Conservation (phyloP, 2,113 vertebrate genomes). For the Hyperopisus bebe region DNA sequence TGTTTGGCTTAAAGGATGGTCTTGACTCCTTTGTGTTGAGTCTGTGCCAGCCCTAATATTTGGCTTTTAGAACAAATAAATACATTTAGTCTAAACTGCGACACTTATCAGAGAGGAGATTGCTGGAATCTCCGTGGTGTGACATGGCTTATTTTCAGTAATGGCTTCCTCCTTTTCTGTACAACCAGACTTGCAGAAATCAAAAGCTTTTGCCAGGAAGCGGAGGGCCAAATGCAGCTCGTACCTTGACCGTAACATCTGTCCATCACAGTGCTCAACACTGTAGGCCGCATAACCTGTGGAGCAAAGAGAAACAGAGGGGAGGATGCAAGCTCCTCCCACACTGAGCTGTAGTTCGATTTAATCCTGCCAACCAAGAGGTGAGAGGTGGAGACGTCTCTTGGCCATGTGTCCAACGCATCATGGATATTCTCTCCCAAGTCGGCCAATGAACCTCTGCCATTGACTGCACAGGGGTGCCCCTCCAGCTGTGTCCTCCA, state of each 20-base stretch:
- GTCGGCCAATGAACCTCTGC: not conserved
- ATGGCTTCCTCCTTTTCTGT: not conserved
- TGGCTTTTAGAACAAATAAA: not conserved
- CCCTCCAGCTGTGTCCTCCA: not conserved
- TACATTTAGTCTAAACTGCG: not conserved
- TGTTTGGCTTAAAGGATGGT: not conserved
- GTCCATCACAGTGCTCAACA: not conserved
- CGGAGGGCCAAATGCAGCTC: not conserved
- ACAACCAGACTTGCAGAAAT: not conserved
- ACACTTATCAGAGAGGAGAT: not conserved
- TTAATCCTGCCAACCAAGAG: not conserved
- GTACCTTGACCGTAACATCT: not conserved
- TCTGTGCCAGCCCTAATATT: not conserved
- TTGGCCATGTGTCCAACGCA: not conserved
- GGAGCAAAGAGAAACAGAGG: not conserved
- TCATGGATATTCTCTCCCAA: not conserved
- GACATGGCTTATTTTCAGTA: not conserved
- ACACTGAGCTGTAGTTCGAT: not conserved
- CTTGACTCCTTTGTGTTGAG: not conserved
- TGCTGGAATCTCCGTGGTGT: not conserved
- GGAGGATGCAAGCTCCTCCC: not conserved
- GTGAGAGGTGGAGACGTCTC: not conserved
- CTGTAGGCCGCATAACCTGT: not conserved
- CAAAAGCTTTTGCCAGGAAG: not conserved
- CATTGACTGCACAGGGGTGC: not conserved